Conservation (phyloP, 2,113 vertebrate genomes). For the Larimichthys polyactis region DNA sequence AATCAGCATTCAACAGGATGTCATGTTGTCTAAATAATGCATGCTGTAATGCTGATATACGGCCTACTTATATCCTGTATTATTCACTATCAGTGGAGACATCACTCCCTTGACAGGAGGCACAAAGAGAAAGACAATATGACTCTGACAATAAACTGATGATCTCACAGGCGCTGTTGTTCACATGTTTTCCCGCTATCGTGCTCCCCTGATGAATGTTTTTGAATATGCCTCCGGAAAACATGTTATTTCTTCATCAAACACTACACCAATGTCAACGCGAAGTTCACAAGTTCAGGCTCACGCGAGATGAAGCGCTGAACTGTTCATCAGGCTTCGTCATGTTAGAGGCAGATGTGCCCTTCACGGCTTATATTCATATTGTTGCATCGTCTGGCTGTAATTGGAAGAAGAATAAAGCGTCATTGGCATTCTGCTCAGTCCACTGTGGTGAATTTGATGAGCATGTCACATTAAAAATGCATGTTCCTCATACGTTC, state of each 20-base stretch:
- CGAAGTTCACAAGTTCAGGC: slow-evolving; percentile 49
- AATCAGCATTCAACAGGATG: slow-evolving; percentile 52
- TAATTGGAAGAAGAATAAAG: slow-evolving; percentile 67
- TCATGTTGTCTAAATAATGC: slow-evolving; percentile 60
- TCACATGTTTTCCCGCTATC: background rate
- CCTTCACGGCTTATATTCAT: slow-evolving; percentile 57
- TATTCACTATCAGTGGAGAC: slow-evolving; percentile 43
- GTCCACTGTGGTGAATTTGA: slow-evolving; percentile 73
- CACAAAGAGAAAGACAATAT: slow-evolving; percentile 25
- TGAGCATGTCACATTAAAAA: slow-evolving; percentile 83
- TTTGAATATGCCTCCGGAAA: slow-evolving; percentile 25
- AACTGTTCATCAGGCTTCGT: slow-evolving; percentile 16
- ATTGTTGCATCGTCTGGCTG: slow-evolving; percentile 36
- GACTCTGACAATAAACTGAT: slow-evolving; percentile 20
- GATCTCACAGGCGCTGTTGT: background rate
- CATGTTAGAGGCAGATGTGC: slow-evolving; percentile 43
- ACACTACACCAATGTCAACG: background rate
- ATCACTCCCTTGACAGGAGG: slow-evolving; percentile 36
- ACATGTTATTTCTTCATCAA: slow-evolving; percentile 34
- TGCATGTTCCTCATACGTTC: slow-evolving; percentile 78
- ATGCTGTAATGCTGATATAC: slow-evolving; percentile 51
- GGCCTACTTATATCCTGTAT: slow-evolving; percentile 35
- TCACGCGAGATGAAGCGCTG: slow-evolving; percentile 26
- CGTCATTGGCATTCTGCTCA: slow-evolving; percentile 77
- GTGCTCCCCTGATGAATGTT: slow-evolving; percentile 8